Evolutionary conservation across 2,113 vertebrate genomes (phyloP), one percentile per base, ranked within the genome.

Genomic region (Paradoxurus hermaphroditus): DNA sequence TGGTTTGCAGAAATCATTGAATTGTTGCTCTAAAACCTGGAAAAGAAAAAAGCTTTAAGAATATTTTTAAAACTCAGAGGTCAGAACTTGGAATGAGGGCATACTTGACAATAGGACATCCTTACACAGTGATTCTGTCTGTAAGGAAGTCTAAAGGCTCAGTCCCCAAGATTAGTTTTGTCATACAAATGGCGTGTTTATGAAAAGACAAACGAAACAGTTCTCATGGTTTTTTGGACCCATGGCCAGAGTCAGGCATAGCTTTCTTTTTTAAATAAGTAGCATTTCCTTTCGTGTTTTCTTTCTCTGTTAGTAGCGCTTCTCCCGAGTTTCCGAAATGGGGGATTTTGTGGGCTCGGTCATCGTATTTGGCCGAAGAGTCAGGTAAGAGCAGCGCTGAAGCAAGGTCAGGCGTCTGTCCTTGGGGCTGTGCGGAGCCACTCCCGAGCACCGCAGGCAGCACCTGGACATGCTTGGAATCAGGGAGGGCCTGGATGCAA

Each of bases 391-490:
- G 34, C 77, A 92, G 81, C 87, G 86, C 51, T 94, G 81, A 91
- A 78, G 46, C 53, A 95, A 94, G 95, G 90, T 97, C 75, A 95
- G 62, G 70, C 29, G 7, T 65, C 62, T 95, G 96, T 96, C 95
- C 92, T 96, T 85, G 97, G 88, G 92, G 79, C 39, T 93, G 94
- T 79, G 29, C 39, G 51, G 77, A 95, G 96, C 97, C 96, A 86
- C 96, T 96, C 73, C 67, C 65, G 90, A 53, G 87, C 78, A 21
- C 70, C 46, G 62, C 90, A n/a, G 79, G 92, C 36, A 56, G 82
- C 94, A 93, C 97, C 92, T 96, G 97, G 96, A 94, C 97, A 93
- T 94, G 92, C 95, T 86, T 83, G 85, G 95, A 96, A 95, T 97
- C 90, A 83, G 86, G 92, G 94, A 96, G 67, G 94, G 67, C 95